Evolutionary conservation across 2,113 vertebrate genomes (phyloP).

Genomic region (Melanocharis versteri): DNA sequence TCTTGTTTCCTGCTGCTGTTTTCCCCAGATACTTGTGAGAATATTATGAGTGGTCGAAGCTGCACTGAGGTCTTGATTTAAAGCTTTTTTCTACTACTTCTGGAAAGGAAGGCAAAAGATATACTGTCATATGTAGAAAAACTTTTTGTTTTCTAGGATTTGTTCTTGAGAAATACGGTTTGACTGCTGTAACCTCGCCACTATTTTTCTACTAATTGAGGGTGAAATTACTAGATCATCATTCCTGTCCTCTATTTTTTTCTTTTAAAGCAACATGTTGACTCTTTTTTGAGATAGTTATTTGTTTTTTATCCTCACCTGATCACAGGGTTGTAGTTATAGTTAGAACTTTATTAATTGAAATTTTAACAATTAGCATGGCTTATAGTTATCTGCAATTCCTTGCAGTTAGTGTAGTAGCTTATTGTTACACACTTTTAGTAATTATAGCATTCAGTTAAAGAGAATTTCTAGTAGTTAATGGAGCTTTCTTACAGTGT

Average conservation of each 20-base stretch:
- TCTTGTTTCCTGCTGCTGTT: background rate
- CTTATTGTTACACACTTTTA: background rate
- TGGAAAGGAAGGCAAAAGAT: background rate
- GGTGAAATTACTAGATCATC: background rate
- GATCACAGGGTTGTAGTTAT: background rate
- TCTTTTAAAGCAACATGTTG: background rate
- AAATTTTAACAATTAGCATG: background rate
- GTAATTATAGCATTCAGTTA: background rate
- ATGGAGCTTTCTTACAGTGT: background rate
- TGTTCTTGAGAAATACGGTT: background rate
- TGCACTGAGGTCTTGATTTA: background rate
- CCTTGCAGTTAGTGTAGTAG: fast-evolving
- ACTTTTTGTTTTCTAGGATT: background rate
- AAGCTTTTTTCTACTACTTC: background rate
- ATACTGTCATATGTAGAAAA: background rate
- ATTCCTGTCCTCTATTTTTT: background rate
- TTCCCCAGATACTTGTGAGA: background rate
- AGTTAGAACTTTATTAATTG: background rate
- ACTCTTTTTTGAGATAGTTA: background rate
- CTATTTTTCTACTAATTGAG: background rate
- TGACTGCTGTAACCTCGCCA: background rate
- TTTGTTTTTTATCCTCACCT: background rate
- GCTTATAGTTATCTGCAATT: background rate
- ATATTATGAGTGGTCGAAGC: background rate
- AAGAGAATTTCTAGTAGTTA: background rate